Percentiles rank a stretch among this genome's conserved stretches.
Conservation (phyloP, 2,113 vertebrate genomes). For the Pagrus major region DNA sequence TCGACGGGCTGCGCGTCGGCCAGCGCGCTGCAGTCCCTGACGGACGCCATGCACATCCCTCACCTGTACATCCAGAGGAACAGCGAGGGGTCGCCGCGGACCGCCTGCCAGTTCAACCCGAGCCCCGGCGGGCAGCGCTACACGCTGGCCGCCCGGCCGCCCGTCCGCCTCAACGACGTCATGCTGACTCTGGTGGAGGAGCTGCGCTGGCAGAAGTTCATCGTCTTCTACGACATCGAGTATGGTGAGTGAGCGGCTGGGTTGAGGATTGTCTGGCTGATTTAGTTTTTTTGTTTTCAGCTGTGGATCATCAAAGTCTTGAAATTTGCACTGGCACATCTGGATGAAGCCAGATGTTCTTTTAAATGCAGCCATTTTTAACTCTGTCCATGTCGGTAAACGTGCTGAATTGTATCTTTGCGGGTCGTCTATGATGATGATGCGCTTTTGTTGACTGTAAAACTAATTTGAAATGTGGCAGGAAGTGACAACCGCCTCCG, state of each 20-base stretch:
- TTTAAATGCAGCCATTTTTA: background rate
- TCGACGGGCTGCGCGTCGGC: constrained; percentile 97
- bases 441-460: background rate
- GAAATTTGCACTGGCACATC: background rate
- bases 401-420: too few species aligned
- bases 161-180: constrained; percentile 94
- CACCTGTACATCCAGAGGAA: constrained; percentile 96
- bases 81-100: constrained; percentile 91
- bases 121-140: constrained; percentile 93
- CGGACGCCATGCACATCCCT: constrained; percentile 99
- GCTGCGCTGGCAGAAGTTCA: constrained; percentile 98
- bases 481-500: background rate
- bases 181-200: constrained; percentile 95
- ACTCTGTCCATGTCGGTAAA: too few species aligned
- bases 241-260: constrained; percentile 88
- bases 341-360: background rate
- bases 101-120: constrained; percentile 93
- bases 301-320: background rate
- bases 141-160: constrained; percentile 92
- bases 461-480: background rate
- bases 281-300: too few species aligned
- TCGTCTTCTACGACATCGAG: constrained; percentile 98
- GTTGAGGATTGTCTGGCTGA: too few species aligned
- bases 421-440: too few species aligned
- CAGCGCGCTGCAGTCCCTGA: constrained; percentile 96